Base-by-base conservation (phyloP, 2,888 invertebrate genomes). In the Cataglyphis albicans region DNA sequence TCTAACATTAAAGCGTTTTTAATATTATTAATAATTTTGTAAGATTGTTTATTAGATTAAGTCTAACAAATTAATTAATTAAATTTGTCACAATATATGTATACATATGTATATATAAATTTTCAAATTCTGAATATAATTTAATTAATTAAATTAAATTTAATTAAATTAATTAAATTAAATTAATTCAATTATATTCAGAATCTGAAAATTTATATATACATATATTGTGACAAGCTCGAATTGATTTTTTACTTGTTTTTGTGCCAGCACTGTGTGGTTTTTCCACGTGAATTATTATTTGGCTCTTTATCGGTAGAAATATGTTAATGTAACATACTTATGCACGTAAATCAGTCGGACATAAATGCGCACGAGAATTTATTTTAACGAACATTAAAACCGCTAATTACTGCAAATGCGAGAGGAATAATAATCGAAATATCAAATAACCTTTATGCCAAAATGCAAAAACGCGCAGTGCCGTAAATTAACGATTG, bases 371-470 rank as follows among this genome's bases (percentile, higher is more conserved):
- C 57, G 18, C 15, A 10, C 18, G 15, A 41, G 15, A 55, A 12
- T 18, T 41, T 7, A 18, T 41, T 10, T 5, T 70, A 7, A 5
- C 9, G 9, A 41, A 25, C 10, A 32, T 57, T 55, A n/a, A 52
- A 52, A 75, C 38, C 41, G 10, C 12, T 70, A 70, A 78, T 78
- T 78, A 70, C 55, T 35, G n/a, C 4, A 25, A 75, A 65, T 35
- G 32, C 15, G 29, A n/a, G 29, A n/a, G 12, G n/a, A 38, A 32
- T 44, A 70, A 70, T 59, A 29, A 35, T 70, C 21, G 35, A 32
- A 2, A 29, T 76, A 57, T n/a, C 3, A 57, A 29, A 44, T 59
- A 7, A 0, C 18, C 18, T 59, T 70, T 29, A 41, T 7, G 35
- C 15, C 3, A 72, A 38, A 18, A 3, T 38, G 12, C 57, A 10